Evolutionary conservation across 2,888 invertebrate species (phyloP).

Genomic region (Drosophila paramelanica): DNA sequence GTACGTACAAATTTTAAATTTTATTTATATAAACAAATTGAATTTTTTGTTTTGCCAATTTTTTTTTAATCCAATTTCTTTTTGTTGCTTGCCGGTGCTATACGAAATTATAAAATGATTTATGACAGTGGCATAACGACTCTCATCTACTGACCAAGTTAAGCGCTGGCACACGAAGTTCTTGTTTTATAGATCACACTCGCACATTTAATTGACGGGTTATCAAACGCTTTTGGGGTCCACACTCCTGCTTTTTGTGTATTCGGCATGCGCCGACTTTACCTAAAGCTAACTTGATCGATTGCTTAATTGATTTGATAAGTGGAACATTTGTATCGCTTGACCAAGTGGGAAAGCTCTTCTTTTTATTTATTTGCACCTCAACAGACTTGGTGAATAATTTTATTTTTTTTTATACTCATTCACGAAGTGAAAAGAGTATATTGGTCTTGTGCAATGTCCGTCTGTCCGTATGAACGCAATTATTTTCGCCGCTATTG

Average conservation of each 20-base stretch:
- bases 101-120: conserved; percentile 42
- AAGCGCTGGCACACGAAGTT: conserved; percentile 17
- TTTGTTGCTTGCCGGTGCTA: conserved; percentile 13
- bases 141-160: conserved; percentile 46
- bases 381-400: neutral
- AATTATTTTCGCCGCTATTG: too few relatives aligned
- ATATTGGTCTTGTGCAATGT: too few relatives aligned
- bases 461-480: too few relatives aligned
- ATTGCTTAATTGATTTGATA: conserved; percentile 11
- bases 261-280: neutral
- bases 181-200: conserved; percentile 22
- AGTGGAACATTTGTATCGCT: neutral
- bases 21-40: conserved; percentile 26
- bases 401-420: neutral
- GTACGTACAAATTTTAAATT: conserved; percentile 10
- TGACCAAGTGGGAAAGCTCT: conserved; percentile 14
- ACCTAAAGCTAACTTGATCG: conserved; percentile 40
- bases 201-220: conserved; percentile 20
- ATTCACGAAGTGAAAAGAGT: too few relatives aligned
- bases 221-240: conserved; percentile 38
- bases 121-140: conserved; percentile 43
- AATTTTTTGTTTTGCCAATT: conserved; percentile 23
- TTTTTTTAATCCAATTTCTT: conserved; percentile 21
- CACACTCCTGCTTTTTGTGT: too few relatives aligned
- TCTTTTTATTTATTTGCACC: neutral